phyloP scores from a whole-genome alignment of 37 sponge, comb jelly and placozoan genomes.

The Petrosia ficiformis region DNA sequence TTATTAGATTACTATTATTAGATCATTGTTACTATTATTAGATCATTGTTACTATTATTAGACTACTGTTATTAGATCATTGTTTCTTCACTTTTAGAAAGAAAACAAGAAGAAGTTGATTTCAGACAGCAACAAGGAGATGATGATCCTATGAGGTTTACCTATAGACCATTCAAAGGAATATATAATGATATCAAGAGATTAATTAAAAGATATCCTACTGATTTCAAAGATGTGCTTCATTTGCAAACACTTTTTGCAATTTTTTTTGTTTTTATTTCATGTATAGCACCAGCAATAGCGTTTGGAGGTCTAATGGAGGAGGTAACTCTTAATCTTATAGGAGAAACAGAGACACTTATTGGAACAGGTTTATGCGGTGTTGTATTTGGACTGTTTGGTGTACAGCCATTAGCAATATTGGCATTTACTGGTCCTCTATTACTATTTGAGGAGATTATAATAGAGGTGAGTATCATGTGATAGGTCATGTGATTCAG shows the following conservation, averaged over 20 bases:
- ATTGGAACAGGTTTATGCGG: slow-evolving; percentile 58
- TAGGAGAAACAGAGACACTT: slow-evolving; percentile 74
- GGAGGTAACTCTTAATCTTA: slow-evolving; percentile 58
- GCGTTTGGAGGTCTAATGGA: slow-evolving; percentile 84
- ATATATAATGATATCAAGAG: slow-evolving; percentile 30
- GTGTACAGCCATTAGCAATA: slow-evolving; percentile 74
- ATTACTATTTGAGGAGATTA: slow-evolving; percentile 71
- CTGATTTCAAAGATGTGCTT: slow-evolving; percentile 63
- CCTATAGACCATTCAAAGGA: slow-evolving; percentile 33
- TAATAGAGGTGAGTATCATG: slow-evolving; percentile 39
- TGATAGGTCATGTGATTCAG: neutral
- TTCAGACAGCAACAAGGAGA: neutral
- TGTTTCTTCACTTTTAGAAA: slow-evolving; percentile 5
- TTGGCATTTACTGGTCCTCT: slow-evolving; percentile 83
- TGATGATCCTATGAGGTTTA: slow-evolving; percentile 25
- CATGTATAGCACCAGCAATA: slow-evolving; percentile 76
- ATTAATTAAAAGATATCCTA: slow-evolving; percentile 44
- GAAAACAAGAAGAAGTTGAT: neutral
- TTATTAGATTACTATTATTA: no score
- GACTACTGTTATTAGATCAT: neutral
- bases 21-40: no score
- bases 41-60: no score
- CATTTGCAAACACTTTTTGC: slow-evolving; percentile 27
- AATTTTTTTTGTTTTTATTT: slow-evolving; percentile 70
- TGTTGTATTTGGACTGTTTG: slow-evolving; percentile 47